Percentiles rank a stretch among this genome's conserved stretches.
These are phyloP conservation scores for Metopolophium dirhodum DNA, from an alignment of 1,140 invertebrate genomes.

Conservation along the genomic window DNA sequence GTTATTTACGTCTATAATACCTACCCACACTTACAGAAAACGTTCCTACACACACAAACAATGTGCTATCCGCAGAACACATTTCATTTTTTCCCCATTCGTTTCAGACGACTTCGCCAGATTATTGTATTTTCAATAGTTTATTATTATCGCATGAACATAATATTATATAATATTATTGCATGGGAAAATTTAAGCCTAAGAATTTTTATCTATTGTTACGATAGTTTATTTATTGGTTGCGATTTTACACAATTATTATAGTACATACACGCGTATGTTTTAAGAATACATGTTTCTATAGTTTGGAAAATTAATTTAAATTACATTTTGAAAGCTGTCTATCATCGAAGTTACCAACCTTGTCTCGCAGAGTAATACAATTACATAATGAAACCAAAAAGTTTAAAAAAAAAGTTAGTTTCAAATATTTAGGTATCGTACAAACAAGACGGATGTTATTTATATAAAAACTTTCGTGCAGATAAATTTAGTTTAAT, in stretches of 20 bases:
- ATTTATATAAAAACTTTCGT: neutral
- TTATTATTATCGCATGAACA: neutral
- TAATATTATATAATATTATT: too few relatives aligned
- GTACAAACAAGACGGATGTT: neutral
- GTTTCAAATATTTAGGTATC: neutral
- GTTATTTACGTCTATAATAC: neutral
- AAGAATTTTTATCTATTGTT: neutral
- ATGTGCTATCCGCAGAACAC: constrained; percentile 5
- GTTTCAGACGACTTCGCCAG: neutral
- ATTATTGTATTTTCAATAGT: neutral
- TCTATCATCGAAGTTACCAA: neutral
- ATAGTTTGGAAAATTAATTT: neutral
- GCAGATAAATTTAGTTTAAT: neutral
- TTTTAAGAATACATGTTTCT: neutral
- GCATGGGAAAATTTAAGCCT: neutral
- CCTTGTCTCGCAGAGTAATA: neutral
- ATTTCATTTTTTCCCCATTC: neutral
- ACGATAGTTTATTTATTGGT: neutral
- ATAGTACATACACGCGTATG: neutral
- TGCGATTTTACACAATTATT: neutral
- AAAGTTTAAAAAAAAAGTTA: neutral
- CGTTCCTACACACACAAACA: neutral
- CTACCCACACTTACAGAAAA: neutral
- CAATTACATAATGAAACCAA: neutral
- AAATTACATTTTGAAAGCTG: neutral